Evolutionary conservation across 2,113 vertebrate genomes (phyloP).

Genomic region (Bubalus kerabau): DNA sequence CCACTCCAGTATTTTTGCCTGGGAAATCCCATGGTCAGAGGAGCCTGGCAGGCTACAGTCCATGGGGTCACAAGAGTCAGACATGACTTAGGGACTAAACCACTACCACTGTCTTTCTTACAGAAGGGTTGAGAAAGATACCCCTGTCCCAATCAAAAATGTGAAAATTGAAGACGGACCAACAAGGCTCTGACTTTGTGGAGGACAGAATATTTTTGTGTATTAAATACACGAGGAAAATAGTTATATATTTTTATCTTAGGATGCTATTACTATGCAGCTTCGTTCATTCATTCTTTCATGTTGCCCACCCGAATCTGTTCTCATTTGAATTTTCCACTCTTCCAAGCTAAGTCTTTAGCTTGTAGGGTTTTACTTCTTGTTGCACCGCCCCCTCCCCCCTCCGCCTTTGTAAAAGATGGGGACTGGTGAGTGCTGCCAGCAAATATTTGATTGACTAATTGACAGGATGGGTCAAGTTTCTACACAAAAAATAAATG

Average conservation of each 20-base stretch:
- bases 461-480: not conserved
- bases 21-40: not conserved
- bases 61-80: not conserved
- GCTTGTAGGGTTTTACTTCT: not conserved
- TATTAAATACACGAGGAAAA: not conserved
- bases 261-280: not conserved
- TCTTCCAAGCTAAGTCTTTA: not conserved
- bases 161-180: not conserved
- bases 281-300: not conserved
- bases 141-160: not conserved
- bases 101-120: not conserved
- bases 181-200: not conserved
- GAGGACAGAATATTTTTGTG: not conserved
- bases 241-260: not conserved
- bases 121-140: not conserved
- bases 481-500: not conserved
- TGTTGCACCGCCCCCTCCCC: too few relatives aligned
- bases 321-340: not conserved
- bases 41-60: not conserved
- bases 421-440: not conserved
- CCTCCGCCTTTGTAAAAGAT: not conserved
- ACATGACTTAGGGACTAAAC: not conserved
- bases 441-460: conserved; percentile 1
- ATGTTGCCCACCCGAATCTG: not conserved
- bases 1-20: not conserved